Evolutionary conservation across 2,797 vertebrate genomes (phyloP).

Genomic region (Lacerta bilineata): DNA sequence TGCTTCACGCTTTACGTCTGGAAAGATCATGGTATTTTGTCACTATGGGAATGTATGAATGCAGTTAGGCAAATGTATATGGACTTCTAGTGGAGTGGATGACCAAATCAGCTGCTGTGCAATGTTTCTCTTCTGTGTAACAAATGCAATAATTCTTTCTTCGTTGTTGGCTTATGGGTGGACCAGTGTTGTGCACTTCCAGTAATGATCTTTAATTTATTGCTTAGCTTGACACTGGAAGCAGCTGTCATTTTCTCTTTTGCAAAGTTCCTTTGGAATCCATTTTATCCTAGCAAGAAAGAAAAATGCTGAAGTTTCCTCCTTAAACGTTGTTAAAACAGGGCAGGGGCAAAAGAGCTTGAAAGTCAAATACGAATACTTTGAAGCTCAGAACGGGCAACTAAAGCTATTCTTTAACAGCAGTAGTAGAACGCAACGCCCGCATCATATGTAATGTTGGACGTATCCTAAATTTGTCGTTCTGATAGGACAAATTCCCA

Average conservation of each 20-base stretch:
- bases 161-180: not conserved
- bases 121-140: not conserved
- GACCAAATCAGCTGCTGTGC: not conserved
- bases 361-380: not conserved
- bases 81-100: not conserved
- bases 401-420: not conserved
- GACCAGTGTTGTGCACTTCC: constrained; percentile 12
- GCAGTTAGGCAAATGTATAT: not conserved
- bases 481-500: not conserved
- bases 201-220: not conserved
- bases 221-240: not conserved
- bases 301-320: constrained; percentile 17
- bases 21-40: not conserved
- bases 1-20: not conserved
- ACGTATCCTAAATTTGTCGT: too few relatives aligned
- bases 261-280: constrained; percentile 27
- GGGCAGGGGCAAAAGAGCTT: not conserved
- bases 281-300: constrained; percentile 20
- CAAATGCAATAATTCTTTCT: not conserved
- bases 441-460: not conserved
- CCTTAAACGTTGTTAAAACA: not conserved
- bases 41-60: not conserved
- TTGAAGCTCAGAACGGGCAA: not conserved
- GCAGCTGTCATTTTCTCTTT: not conserved
- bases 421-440: not conserved